Conservation (phyloP, 2,888 invertebrate species). For the Aphidius colemani region DNA sequence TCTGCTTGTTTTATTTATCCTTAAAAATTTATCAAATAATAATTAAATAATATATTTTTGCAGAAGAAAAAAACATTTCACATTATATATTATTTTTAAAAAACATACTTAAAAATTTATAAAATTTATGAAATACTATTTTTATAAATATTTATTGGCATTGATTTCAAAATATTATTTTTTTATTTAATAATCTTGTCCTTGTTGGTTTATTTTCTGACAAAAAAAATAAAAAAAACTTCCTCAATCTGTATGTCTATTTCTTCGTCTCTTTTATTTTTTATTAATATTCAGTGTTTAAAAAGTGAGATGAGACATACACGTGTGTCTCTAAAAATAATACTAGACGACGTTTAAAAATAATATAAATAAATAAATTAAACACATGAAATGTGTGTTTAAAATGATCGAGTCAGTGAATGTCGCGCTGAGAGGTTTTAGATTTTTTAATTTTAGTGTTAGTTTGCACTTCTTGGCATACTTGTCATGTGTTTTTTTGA, state of each 20-base stretch:
- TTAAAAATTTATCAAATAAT: no score
- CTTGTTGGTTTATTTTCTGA: no score
- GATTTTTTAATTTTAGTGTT: background rate
- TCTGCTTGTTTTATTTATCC: no score
- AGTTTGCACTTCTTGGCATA: background rate
- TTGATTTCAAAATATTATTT: no score
- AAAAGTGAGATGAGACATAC: constrained; percentile 10
- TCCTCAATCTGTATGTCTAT: constrained; percentile 15
- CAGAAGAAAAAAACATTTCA: no score
- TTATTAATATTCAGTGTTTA: background rate
- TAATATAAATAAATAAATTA: constrained; percentile 5
- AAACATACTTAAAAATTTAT: no score
- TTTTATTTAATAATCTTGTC: no score
- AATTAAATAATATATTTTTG: no score
- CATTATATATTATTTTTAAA: no score
- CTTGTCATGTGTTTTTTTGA: constrained; percentile 4
- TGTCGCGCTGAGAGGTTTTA: background rate
- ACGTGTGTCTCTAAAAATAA: constrained; percentile 19
- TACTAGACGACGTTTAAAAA: constrained; percentile 8
- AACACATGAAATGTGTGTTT: no score
- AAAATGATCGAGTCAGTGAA: background rate
- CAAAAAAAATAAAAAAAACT: background rate
- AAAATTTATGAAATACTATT: no score
- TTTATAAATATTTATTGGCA: no score
- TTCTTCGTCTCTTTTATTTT: constrained; percentile 13